Conservation (phyloP, 1,140 invertebrate species). For the Forficula auricularia region DNA sequence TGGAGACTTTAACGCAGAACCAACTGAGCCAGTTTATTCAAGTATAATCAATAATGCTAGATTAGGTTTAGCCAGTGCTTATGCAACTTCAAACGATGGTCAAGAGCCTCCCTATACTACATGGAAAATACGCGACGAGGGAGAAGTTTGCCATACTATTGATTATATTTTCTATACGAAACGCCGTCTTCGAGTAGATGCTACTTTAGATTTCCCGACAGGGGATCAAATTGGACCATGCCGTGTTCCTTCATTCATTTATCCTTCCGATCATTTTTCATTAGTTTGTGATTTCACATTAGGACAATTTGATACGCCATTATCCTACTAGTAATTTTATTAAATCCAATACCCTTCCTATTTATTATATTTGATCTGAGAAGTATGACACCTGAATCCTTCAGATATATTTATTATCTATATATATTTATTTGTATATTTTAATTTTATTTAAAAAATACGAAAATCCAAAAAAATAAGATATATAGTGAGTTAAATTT, state of each 20-base stretch:
- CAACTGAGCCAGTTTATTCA: slow-evolving; percentile 48
- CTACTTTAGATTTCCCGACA: slow-evolving; percentile 43
- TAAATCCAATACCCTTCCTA: too few relatives aligned
- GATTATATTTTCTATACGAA: slow-evolving; percentile 61
- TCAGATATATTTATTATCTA: too few relatives aligned
- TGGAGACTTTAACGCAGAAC: slow-evolving; percentile 68
- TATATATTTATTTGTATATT: too few relatives aligned
- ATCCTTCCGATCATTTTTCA: slow-evolving; percentile 67
- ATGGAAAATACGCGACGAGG: slow-evolving; percentile 58
- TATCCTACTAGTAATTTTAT: too few relatives aligned
- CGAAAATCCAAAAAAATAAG: too few relatives aligned
- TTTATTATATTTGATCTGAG: too few relatives aligned
- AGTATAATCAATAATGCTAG: slow-evolving; percentile 32
- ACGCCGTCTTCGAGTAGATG: slow-evolving; percentile 35
- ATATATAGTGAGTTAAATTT: too few relatives aligned
- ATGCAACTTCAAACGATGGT: slow-evolving; percentile 22
- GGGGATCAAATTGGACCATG: slow-evolving; percentile 46
- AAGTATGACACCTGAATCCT: too few relatives aligned
- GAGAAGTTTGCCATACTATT: slow-evolving; percentile 54
- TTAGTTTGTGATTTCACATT: slow-evolving; percentile 45
- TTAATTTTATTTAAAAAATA: too few relatives aligned
- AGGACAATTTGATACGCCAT: neutral
- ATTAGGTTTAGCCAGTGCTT: slow-evolving; percentile 29
- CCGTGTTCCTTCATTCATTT: slow-evolving; percentile 45
- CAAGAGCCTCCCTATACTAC: slow-evolving; percentile 53